Base-by-base conservation (phyloP, 2,888 invertebrate genomes). In the Xanthorhoe designata region DNA sequence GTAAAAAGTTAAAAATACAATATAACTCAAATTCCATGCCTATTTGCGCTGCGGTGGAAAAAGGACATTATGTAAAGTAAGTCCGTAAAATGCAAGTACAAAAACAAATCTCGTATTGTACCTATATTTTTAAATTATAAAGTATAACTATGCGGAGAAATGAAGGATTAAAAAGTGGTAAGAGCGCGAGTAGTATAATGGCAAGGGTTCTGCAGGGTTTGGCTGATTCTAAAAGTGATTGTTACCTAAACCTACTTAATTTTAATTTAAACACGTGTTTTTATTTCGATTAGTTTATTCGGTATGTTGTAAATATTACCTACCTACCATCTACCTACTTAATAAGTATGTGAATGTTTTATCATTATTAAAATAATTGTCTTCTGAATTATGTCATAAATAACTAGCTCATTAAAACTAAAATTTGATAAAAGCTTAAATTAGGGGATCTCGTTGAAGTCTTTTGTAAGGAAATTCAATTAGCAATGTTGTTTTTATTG, bases 41-140 rank as follows among this genome's bases (percentile, higher is more conserved):
- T 62, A 63, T 65, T 65, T 66, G 17, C 56, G 51, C 49, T 42
- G 59, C 59, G 47, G 0, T 38, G 63, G 75, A 80, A 81, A 83
- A 83, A 76, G 73, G 67, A 70, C 75, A 79, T 84, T 86, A 88
- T 86, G 85, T 83, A 83, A 82, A 89, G 79, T 80, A 75, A 75
- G 75, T 78, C 79, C 78, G 81, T 84, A 85, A 85, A 63, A 67
- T 67, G 67, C 60, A 63, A 17, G 47, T 17, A 75, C 77, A 83
- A 84, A 84, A 86, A 86, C 78, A 78, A 75, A 81, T 79, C 78
- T 78, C 75, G 74, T 70, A 76, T 75, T 68, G 69, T 75, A 69
- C 73, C 70, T 75, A 72, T 79, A 79, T 60, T 67, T 64, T 67
- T 56, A 53, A 60, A 67, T 63, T 63, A 76, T 78, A 79, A 77